Conservation (phyloP, 1,140 invertebrate species). For the Aradophagus sp. region DNA sequence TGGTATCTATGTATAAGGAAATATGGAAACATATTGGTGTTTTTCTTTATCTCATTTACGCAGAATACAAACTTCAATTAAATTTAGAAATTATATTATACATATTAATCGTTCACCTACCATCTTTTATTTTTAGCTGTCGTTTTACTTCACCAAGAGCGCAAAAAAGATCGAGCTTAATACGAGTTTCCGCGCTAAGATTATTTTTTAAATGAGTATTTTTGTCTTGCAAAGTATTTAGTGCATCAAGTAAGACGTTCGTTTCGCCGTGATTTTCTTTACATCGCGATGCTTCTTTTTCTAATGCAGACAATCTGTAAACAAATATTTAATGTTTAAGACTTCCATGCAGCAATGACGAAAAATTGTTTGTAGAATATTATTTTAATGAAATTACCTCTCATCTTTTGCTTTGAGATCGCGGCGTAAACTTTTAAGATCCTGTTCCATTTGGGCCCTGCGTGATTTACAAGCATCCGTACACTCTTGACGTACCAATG, state of each 20-base stretch:
- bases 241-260: slow-evolving; percentile 86
- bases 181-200: slow-evolving; percentile 94
- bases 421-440: slow-evolving; percentile 82
- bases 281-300: slow-evolving; percentile 71
- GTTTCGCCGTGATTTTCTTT: slow-evolving; percentile 85
- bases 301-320: slow-evolving; percentile 60
- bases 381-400: slow-evolving; percentile 64
- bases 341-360: neutral
- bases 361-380: slow-evolving; percentile 1
- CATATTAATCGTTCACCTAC: no score
- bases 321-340: slow-evolving; percentile 5
- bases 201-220: slow-evolving; percentile 92
- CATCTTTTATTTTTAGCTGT: slow-evolving; percentile 92
- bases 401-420: slow-evolving; percentile 87
- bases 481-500: slow-evolving; percentile 78
- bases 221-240: slow-evolving; percentile 89
- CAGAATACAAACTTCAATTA: no score
- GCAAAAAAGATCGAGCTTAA: slow-evolving; percentile 97
- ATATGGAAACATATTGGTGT: no score
- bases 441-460: slow-evolving; percentile 85
- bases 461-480: slow-evolving; percentile 84
- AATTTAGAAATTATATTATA: no score
- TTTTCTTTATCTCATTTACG: no score
- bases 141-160: slow-evolving; percentile 95
- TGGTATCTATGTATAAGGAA: no score